These are phyloP conservation scores for Leucania comma DNA, from an alignment of 2,888 invertebrate genomes.

Conservation along the genomic window DNA sequence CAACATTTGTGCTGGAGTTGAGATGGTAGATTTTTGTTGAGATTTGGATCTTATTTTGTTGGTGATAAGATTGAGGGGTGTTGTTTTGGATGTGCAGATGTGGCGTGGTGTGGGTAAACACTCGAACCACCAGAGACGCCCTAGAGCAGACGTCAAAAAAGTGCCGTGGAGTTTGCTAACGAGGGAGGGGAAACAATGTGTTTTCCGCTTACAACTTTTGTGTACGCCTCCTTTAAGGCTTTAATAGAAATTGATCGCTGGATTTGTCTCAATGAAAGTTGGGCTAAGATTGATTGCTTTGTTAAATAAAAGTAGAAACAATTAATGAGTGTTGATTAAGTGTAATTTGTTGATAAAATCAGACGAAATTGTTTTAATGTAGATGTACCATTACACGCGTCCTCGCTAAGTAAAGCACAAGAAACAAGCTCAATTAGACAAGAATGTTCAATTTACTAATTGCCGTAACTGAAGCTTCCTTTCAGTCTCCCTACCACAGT, in stretches of 20 bases:
- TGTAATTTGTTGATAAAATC: constrained; percentile 29
- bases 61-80: constrained; percentile 60
- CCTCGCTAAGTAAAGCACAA: not conserved
- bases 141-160: constrained; percentile 88
- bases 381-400: not conserved
- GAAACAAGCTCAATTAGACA: not conserved
- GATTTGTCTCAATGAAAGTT: constrained; percentile 68
- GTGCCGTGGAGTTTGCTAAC: constrained; percentile 85
- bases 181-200: constrained; percentile 83
- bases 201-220: constrained; percentile 79
- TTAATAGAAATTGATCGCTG: constrained; percentile 75
- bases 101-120: constrained; percentile 74
- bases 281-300: constrained; percentile 63
- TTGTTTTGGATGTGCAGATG: constrained; percentile 67
- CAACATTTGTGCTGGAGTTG: constrained; percentile 66
- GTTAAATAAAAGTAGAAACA: constrained; percentile 56
- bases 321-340: constrained; percentile 39
- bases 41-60: constrained; percentile 73
- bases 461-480: constrained; percentile 5
- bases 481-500: constrained; percentile 21
- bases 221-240: constrained; percentile 66
- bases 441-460: not conserved
- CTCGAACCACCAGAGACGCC: constrained; percentile 82
- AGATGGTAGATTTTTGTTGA: constrained; percentile 49
- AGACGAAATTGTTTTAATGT: not conserved